Evolutionary conservation across 2,797 vertebrate species (phyloP).

Genomic region (Lutjanus campechanus): DNA sequence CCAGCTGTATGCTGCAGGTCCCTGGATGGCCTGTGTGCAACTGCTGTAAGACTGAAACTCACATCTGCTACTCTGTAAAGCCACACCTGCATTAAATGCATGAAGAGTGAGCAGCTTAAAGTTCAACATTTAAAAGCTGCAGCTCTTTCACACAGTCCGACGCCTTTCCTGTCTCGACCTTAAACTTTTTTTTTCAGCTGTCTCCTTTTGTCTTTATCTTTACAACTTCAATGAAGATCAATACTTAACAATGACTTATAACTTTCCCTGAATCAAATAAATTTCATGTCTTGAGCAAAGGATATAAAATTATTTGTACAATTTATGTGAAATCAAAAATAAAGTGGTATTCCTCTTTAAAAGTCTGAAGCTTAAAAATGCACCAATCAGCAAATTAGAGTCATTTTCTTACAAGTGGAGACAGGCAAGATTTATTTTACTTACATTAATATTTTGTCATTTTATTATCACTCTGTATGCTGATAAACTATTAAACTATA

Average conservation of each 20-base stretch:
- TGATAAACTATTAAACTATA: background rate
- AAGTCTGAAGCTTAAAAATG: background rate
- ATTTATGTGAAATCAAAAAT: background rate
- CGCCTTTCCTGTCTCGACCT: slow-evolving; percentile 2
- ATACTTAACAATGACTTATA: background rate
- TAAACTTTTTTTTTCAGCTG: background rate
- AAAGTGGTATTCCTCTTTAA: background rate
- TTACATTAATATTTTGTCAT: background rate
- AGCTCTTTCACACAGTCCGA: background rate
- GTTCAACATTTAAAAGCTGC: background rate
- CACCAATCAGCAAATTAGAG: background rate
- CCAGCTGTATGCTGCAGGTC: background rate
- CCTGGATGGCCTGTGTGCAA: background rate
- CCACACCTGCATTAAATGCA: slow-evolving; percentile 16
- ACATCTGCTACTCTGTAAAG: slow-evolving; percentile 10
- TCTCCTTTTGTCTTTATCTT: slow-evolving; percentile 5
- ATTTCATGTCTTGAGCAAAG: background rate
- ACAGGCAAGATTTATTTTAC: background rate
- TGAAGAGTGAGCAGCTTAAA: background rate
- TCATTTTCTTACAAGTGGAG: background rate
- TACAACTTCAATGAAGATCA: background rate
- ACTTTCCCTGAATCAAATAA: background rate
- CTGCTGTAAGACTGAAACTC: slow-evolving; percentile 39
- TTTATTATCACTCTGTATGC: background rate
- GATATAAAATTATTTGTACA: background rate